Conservation (phyloP, 37 sponge, comb jelly and placozoan species). For the Haliclona indistincta region DNA sequence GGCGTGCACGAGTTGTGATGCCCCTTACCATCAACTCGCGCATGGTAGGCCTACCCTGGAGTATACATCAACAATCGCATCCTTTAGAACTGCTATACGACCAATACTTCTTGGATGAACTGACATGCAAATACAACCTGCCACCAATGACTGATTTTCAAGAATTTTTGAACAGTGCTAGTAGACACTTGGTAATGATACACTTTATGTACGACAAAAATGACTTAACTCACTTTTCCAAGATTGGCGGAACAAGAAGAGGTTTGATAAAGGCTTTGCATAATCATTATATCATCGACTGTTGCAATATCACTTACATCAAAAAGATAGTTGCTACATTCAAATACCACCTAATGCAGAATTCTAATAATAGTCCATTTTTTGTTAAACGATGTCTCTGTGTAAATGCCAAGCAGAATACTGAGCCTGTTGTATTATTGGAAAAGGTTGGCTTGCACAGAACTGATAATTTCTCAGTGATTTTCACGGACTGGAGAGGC, state of each 20-base stretch:
- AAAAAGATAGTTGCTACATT: neutral
- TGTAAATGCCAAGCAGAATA: constrained; percentile 9
- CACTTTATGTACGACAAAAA: constrained; percentile 25
- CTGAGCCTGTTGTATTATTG: neutral
- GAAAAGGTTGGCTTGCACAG: neutral
- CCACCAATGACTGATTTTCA: constrained; percentile 1
- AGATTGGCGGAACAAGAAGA: neutral
- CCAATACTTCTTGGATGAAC: constrained; percentile 6
- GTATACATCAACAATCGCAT: neutral
- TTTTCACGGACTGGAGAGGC: constrained; percentile 53
- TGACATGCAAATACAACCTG: neutral
- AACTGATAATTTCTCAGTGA: neutral
- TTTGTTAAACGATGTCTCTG: constrained; percentile 30
- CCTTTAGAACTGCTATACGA: constrained; percentile 27
- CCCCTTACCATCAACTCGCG: constrained; percentile 54
- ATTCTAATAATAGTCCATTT: too few species aligned
- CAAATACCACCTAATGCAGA: too few species aligned
- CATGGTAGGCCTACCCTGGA: constrained; percentile 29
- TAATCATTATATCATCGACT: neutral
- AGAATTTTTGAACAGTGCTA: constrained; percentile 15
- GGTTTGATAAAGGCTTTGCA: neutral
- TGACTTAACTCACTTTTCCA: neutral
- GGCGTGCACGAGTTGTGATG: constrained; percentile 26
- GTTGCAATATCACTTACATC: neutral
- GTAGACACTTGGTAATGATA: constrained; percentile 17